phyloP scores from a whole-genome alignment of 2,113 vertebrate species.

The Haliaeetus leucogaster region DNA sequence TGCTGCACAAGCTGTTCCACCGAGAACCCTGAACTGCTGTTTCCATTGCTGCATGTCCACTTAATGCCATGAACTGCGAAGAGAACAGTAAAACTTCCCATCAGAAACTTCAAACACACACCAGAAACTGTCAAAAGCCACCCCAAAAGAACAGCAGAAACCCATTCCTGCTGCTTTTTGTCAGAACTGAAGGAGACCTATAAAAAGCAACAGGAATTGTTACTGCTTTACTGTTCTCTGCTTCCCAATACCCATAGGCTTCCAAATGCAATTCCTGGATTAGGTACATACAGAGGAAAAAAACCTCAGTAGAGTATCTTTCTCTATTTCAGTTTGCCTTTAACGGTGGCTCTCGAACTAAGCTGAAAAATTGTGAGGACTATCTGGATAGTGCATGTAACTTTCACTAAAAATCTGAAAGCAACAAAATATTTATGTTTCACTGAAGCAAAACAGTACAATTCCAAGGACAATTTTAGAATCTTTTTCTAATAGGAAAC shows the following conservation, averaged over 20 bases:
- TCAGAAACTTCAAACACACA: background rate
- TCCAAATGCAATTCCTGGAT: background rate
- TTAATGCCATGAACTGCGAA: slow-evolving; percentile 98
- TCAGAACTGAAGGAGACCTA: background rate
- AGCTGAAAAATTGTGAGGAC: background rate
- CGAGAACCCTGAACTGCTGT: slow-evolving; percentile 98
- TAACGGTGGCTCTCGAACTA: background rate
- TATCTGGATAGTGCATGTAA: background rate
- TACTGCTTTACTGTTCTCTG: background rate
- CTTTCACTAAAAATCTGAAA: background rate
- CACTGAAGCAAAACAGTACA: background rate
- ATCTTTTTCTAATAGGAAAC: background rate
- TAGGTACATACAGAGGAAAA: background rate
- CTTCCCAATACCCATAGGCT: background rate
- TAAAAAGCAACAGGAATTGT: background rate
- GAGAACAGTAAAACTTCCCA: slow-evolving; percentile 68
- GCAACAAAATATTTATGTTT: background rate
- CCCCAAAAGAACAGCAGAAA: background rate
- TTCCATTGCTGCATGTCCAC: slow-evolving; percentile 99
- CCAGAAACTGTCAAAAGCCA: background rate
- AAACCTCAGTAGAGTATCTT: background rate
- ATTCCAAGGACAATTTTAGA: background rate
- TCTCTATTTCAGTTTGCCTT: background rate
- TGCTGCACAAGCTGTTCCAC: slow-evolving; percentile 99
- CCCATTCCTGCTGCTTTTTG: background rate